Evolutionary conservation across 2,797 vertebrate genomes (phyloP), one percentile per base, ranked within the genome.

Genomic region (Myotis daubentonii): DNA sequence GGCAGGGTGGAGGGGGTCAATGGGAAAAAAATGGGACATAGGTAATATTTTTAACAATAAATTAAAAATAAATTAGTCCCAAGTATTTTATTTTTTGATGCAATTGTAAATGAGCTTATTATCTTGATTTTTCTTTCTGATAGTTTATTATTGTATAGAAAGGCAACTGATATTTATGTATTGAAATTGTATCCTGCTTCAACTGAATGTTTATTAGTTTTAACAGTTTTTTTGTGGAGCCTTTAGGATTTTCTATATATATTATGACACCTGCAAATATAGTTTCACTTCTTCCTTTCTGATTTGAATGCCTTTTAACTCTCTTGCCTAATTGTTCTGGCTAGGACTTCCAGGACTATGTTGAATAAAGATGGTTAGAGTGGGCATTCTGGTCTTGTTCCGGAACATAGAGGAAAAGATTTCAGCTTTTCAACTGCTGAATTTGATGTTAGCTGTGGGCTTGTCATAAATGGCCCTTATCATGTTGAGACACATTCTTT

Each of bases 211-310:
- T 89, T 71, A 51, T 60, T 51, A 62, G 62, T 90, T 86, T 66
- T 90, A 79, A 80, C 44, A 55, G 33, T 44, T 70, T 85, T 79
- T 86, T 85, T 33, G 30, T 90, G 68, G 47, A 41, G 17, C 15
- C 81, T 86, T 55, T 51, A 71, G 93, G 44, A 70, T 80, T 80
- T 85, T 94, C 93, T 94, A 86, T 80, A 55, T 80, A 80, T 55
- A 71, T 85, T 62, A 85, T 47, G 47, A 47, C 75, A 87, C 49
- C 71, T 86, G 28, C 36, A 90, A 90, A 90, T 90, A 89, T 38
- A 74, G 66, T 90, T 94, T 80, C 81, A 90, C 82, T 90, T 90
- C 79, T 38, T 76, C 60, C 30, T 88, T 76, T 75, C 74, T 80
- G 53, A 90, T 55, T 94, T 47, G 62, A 75, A 30, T 57, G 49